Evolutionary conservation across 2,113 vertebrate species (phyloP).

Genomic region (Podarcis cretensis): DNA sequence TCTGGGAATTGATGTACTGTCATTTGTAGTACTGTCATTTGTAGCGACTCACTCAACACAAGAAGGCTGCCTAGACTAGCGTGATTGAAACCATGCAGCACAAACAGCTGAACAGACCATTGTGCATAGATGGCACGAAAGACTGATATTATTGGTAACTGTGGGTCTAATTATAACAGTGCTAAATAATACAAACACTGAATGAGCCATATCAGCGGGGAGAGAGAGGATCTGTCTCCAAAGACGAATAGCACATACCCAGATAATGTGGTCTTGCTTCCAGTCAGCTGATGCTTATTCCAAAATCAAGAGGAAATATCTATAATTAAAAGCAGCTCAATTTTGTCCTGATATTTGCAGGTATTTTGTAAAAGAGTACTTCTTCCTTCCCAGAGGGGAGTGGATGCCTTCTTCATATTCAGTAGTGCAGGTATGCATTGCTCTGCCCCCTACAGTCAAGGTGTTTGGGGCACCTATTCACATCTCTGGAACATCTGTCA

Average conservation of each 20-base stretch:
- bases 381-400: neutral
- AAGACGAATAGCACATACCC: neutral
- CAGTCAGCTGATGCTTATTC: neutral
- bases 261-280: neutral
- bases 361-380: neutral
- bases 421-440: neutral
- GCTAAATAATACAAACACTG: neutral
- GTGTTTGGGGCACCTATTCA: no score
- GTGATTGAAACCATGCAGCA: neutral
- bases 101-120: neutral
- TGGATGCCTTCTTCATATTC: neutral
- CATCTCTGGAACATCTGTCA: no score
- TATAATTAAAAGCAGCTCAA: neutral
- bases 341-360: neutral
- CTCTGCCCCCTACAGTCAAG: neutral
- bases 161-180: neutral
- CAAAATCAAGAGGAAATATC: neutral
- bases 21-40: constrained; percentile 14
- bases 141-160: neutral
- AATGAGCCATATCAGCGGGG: neutral
- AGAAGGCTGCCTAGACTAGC: neutral
- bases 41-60: constrained; percentile 12
- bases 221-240: neutral
- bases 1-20: neutral
- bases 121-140: neutral